These are phyloP conservation scores for Choloepus hoffmanni DNA, from an alignment of 2,113 vertebrate genomes.

Conservation along the genomic window DNA sequence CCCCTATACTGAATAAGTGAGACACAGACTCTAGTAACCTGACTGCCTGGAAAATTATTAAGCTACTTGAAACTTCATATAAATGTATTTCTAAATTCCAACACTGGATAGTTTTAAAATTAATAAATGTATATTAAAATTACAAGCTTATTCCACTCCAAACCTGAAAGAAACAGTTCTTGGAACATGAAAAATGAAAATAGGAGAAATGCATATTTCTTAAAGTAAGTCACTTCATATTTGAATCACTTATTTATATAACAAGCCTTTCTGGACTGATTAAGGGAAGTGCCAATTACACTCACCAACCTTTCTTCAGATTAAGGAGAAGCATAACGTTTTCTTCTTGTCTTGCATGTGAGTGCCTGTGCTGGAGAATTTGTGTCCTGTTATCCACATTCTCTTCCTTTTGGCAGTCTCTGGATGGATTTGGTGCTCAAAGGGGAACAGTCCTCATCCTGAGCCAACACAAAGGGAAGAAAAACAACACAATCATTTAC, in stretches of 20 bases:
- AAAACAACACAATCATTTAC: not conserved
- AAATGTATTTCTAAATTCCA: slow-evolving; percentile 22
- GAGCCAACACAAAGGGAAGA: not conserved
- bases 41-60: not conserved
- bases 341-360: not conserved
- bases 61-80: slow-evolving; percentile 20
- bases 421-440: not conserved
- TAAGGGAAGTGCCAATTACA: slow-evolving; percentile 54
- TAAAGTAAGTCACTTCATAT: slow-evolving; percentile 70
- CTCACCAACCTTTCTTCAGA: not conserved
- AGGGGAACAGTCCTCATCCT: not conserved
- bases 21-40: not conserved
- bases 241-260: slow-evolving; percentile 70
- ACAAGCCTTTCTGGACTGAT: slow-evolving; percentile 62
- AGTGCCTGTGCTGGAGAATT: not conserved
- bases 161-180: slow-evolving; percentile 49
- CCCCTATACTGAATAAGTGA: not conserved
- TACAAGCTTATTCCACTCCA: slow-evolving; percentile 20
- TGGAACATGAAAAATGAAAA: not conserved
- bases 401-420: not conserved
- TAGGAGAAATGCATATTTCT: not conserved
- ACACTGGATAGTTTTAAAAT: not conserved
- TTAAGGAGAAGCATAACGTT: not conserved
- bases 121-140: slow-evolving; percentile 62
- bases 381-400: not conserved